A percentile compares a stretch with the other conserved stretches of the same genome.
Evolutionary conservation across 2,797 vertebrate genomes (phyloP).

Genomic region (Microctenopoma steveboyesi): DNA sequence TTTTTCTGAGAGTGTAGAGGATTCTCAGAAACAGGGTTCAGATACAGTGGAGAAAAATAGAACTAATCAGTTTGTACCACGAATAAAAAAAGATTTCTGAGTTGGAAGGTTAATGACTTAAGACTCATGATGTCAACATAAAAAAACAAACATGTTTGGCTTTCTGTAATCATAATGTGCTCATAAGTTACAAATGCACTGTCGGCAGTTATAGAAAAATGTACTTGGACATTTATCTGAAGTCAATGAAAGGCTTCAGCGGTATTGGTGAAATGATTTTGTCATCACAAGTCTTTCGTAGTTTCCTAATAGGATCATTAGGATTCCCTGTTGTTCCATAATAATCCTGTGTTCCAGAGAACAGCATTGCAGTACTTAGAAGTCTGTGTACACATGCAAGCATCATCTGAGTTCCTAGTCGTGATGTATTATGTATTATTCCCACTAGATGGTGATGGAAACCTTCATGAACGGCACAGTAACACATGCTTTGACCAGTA

Average conservation of each 20-base stretch:
- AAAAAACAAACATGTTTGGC: too few species aligned
- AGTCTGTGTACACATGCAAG: not conserved
- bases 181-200: not conserved
- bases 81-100: not conserved
- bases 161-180: not conserved
- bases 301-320: too few species aligned
- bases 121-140: too few species aligned
- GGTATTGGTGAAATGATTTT: too few species aligned
- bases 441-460: conserved; percentile 58
- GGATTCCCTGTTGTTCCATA: too few species aligned
- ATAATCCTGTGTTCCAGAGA: not conserved
- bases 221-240: too few species aligned
- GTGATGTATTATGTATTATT: not conserved
- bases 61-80: not conserved
- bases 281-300: too few species aligned
- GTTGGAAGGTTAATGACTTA: too few species aligned
- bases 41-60: not conserved
- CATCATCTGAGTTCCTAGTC: not conserved
- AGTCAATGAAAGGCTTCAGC: too few species aligned
- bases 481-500: conserved; percentile 18
- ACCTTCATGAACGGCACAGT: not conserved
- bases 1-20: not conserved
- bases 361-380: not conserved
- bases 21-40: not conserved
- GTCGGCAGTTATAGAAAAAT: too few species aligned